These are phyloP conservation scores for Eubucco bourcierii DNA, from an alignment of 2,113 vertebrate species.

Conservation along the genomic window DNA sequence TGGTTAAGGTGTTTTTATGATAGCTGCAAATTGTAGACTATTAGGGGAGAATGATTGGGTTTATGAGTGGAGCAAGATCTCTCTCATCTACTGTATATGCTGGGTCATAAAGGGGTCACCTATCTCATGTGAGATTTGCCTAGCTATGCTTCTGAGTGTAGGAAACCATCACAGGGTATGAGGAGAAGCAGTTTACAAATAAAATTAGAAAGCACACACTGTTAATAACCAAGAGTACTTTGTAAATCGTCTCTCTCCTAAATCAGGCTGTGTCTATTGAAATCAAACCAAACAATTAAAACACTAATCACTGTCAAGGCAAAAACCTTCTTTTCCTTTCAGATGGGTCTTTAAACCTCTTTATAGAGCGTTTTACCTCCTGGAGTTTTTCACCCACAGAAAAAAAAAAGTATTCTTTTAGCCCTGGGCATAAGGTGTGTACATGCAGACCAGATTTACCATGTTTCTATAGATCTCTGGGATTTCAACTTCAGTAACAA, in stretches of 20 bases:
- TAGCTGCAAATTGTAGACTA: constrained; percentile 37
- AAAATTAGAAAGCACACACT: not conserved
- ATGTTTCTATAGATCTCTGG: not conserved
- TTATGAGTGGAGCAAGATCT: constrained; percentile 3
- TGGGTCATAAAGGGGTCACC: constrained; percentile 30
- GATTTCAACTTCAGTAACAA: not conserved
- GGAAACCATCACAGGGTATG: constrained; percentile 42
- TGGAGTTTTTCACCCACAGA: not conserved
- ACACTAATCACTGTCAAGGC: not conserved
- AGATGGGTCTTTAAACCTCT: not conserved
- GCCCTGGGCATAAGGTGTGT: not conserved
- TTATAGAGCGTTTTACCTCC: constrained; percentile 8
- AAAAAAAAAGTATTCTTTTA: not conserved
- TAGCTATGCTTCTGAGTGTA: constrained; percentile 34
- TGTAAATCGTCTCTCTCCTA: constrained; percentile 17
- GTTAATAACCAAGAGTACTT: constrained; percentile 24
- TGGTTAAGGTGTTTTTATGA: constrained; percentile 25
- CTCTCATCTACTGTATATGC: not conserved
- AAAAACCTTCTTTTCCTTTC: not conserved
- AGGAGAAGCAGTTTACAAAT: constrained; percentile 42
- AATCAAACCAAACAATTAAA: constrained; percentile 65
- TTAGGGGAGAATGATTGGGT: constrained; percentile 35
- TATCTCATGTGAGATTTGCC: constrained; percentile 14
- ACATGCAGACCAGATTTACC: not conserved
- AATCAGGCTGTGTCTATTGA: constrained; percentile 25